These are phyloP conservation scores for Cercopithecus diana DNA, from an alignment of 2,797 vertebrate species.

Conservation along the genomic window DNA sequence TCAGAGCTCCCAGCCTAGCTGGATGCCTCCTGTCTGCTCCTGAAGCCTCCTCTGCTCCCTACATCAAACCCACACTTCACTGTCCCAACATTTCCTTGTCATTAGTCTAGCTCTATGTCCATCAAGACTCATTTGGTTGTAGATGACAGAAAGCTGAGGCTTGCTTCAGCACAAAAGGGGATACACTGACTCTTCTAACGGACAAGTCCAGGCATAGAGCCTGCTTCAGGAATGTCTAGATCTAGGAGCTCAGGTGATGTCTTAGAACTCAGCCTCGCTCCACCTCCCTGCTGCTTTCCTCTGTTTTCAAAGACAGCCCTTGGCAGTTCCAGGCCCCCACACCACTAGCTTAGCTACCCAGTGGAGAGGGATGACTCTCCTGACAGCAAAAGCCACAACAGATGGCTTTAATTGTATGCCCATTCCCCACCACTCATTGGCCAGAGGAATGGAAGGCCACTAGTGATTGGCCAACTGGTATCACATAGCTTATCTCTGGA, in stretches of 20 bases:
- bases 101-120: not conserved
- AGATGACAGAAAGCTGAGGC: not conserved
- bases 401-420: not conserved
- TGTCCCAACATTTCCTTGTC: not conserved
- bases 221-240: not conserved
- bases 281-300: not conserved
- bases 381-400: not conserved
- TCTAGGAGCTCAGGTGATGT: not conserved
- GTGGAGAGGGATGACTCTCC: not conserved
- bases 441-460: not conserved
- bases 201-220: not conserved
- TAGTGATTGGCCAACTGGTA: not conserved
- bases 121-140: not conserved
- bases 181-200: not conserved
- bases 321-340: not conserved
- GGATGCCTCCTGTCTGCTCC: not conserved
- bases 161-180: not conserved
- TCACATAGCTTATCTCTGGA: not conserved
- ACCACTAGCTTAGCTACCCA: too few species aligned
- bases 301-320: not conserved
- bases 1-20: not conserved
- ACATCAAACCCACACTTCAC: rapidly evolving
- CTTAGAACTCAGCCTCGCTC: not conserved
- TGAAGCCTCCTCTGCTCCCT: not conserved
- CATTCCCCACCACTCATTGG: not conserved